phyloP scores from a whole-genome alignment of 2,797 vertebrate species.

The Perdix hodgsoniae region DNA sequence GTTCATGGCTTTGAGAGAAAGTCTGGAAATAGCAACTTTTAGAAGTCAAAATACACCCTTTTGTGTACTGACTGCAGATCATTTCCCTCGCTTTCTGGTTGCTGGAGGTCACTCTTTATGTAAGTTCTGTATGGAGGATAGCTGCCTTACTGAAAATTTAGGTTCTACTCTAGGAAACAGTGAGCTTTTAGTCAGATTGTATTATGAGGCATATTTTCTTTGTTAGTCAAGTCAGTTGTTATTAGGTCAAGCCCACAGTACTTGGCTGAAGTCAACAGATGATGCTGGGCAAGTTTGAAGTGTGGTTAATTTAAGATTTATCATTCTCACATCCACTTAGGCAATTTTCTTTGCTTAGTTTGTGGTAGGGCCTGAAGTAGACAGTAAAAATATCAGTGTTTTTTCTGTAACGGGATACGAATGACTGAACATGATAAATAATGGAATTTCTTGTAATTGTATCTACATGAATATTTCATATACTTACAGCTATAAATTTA shows the following conservation, averaged over 20 bases:
- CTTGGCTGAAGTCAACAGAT: neutral
- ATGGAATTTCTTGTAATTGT: neutral
- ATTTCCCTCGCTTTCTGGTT: neutral
- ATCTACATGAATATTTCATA: conserved; percentile 54
- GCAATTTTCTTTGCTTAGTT: neutral
- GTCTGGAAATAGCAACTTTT: neutral
- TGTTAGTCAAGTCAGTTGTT: neutral
- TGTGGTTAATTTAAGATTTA: neutral
- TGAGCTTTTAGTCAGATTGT: neutral
- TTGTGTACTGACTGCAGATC: neutral
- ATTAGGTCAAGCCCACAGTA: neutral
- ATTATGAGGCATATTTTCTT: neutral
- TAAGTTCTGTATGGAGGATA: neutral
- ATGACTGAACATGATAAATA: conserved; percentile 32
- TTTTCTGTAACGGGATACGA: neutral
- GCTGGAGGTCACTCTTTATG: neutral
- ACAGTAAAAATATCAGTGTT: neutral
- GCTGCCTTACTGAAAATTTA: neutral
- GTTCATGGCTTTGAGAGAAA: neutral
- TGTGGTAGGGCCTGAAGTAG: neutral
- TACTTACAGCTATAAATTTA: neutral
- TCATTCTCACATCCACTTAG: neutral
- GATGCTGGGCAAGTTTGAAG: neutral
- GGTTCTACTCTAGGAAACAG: neutral
- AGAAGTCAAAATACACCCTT: neutral